Conservation (phyloP, 2,888 invertebrate species). For the Rotaria socialis region DNA sequence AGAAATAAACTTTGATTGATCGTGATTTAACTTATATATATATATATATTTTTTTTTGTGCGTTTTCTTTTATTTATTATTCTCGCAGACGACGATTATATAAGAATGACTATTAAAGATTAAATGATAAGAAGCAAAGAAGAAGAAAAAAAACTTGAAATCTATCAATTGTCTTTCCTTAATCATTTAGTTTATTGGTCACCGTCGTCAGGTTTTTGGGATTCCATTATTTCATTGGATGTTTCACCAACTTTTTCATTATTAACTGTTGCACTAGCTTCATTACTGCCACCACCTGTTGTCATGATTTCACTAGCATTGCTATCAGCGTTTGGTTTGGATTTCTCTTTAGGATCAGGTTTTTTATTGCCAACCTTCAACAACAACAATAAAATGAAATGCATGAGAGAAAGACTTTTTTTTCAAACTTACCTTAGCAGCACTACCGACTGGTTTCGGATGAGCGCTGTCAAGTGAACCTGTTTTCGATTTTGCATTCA, state of each 20-base stretch:
- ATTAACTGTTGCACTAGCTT: not conserved
- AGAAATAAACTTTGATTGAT: not conserved
- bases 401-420: too few species aligned
- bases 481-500: slow-evolving; percentile 39
- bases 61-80: too few species aligned
- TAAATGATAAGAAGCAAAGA: too few species aligned
- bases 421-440: not conserved
- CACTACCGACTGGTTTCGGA: slow-evolving; percentile 16
- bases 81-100: too few species aligned
- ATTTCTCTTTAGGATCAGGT: slow-evolving; percentile 42
- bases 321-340: slow-evolving; percentile 39
- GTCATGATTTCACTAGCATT: not conserved
- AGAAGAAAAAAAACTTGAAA: too few species aligned
- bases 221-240: not conserved
- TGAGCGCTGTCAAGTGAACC: slow-evolving; percentile 41
- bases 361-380: not conserved
- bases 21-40: not conserved
- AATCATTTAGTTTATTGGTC: not conserved
- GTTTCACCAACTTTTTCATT: not conserved
- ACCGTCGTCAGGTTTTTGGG: not conserved
- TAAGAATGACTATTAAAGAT: too few species aligned
- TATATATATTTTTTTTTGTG: too few species aligned
- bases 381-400: too few species aligned
- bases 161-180: too few species aligned
- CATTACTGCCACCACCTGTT: not conserved